Percentiles rank a stretch among this genome's conserved stretches.
These are phyloP conservation scores for Aphyosemion australe DNA, from an alignment of 2,113 vertebrate species.

Conservation along the genomic window DNA sequence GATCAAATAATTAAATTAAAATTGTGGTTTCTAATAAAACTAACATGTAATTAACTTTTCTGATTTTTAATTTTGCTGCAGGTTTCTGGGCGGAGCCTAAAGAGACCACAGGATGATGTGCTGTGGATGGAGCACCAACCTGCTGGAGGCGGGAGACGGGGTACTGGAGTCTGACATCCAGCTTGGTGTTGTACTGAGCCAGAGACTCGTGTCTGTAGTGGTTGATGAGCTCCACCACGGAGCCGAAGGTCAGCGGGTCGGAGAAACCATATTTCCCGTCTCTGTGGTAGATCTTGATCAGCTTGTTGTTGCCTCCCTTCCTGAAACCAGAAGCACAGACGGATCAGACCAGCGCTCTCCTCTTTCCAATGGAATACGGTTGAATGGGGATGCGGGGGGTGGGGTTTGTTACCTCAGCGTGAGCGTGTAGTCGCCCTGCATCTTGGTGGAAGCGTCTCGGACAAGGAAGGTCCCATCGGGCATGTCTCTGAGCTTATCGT, in stretches of 20 bases:
- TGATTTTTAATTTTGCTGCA: no score
- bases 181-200: constrained; percentile 96
- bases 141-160: constrained; percentile 94
- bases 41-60: no score
- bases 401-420: constrained; percentile 84
- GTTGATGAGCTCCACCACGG: constrained; percentile 95
- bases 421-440: constrained; percentile 97
- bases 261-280: constrained; percentile 96
- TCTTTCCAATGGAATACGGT: no score
- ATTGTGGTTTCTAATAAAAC: no score
- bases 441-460: constrained; percentile 94
- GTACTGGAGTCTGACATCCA: constrained; percentile 94
- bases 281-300: constrained; percentile 97
- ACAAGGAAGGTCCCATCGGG: constrained; percentile 97
- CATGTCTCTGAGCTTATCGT: constrained; percentile 94
- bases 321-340: constrained; percentile 66
- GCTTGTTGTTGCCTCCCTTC: constrained; percentile 97
- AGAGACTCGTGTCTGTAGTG: constrained; percentile 95
- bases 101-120: no score
- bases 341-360: no score
- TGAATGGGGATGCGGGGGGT: no score
- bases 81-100: no score
- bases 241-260: constrained; percentile 92
- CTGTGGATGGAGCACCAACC: constrained; percentile 69
- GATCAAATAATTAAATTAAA: no score